A percentile compares a stretch with the other conserved stretches of the same genome.
phyloP scores from a whole-genome alignment of 2,113 vertebrate species.

The Budorcas taxicolor region DNA sequence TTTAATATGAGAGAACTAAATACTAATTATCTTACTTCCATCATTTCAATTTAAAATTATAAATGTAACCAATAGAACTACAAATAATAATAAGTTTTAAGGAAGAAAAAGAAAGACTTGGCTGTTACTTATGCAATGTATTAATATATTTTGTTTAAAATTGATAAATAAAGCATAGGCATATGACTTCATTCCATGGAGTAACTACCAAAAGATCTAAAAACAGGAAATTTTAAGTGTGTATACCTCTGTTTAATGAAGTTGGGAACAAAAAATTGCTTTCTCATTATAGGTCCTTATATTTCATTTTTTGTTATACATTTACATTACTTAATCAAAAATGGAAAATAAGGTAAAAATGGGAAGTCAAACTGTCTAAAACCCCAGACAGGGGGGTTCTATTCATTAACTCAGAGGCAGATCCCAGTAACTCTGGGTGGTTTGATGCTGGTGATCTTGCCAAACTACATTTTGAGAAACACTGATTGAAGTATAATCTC shows the following conservation, averaged over 20 bases:
- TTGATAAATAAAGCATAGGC: neutral
- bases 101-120: neutral
- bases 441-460: neutral
- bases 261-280: neutral
- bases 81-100: neutral
- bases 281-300: neutral
- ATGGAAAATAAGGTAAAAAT: neutral
- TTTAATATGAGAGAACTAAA: neutral
- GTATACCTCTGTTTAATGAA: neutral
- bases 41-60: neutral
- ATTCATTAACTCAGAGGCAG: neutral
- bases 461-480: neutral
- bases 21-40: neutral
- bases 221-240: neutral
- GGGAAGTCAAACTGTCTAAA: neutral
- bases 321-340: neutral
- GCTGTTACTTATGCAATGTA: neutral
- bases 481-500: neutral
- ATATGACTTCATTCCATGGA: neutral
- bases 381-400: neutral
- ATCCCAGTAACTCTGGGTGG: neutral
- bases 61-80: neutral
- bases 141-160: neutral
- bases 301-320: neutral
- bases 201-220: neutral